Conservation (phyloP, 1,140 invertebrate species). For the Laupala kohalensis region DNA sequence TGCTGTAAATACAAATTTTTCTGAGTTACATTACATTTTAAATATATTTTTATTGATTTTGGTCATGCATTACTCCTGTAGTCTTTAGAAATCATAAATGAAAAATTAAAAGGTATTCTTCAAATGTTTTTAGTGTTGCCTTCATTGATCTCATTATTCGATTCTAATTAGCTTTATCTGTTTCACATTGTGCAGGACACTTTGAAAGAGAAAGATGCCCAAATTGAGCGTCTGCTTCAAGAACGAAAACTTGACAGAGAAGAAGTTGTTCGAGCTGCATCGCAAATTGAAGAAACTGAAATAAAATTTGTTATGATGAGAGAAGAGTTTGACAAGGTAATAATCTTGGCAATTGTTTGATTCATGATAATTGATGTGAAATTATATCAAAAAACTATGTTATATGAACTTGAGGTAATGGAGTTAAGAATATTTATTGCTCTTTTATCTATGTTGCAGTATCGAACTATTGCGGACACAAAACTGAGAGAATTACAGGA, state of each 20-base stretch:
- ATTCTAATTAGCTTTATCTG: no score
- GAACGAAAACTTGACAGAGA: slow-evolving; percentile 80
- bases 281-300: slow-evolving; percentile 54
- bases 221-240: slow-evolving; percentile 77
- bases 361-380: no score
- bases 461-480: slow-evolving; percentile 39
- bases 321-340: slow-evolving; percentile 37
- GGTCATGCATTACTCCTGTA: no score
- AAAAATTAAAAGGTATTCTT: no score
- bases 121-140: no score
- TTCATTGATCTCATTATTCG: no score
- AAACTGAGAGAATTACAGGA: slow-evolving; percentile 28
- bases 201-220: slow-evolving; percentile 82
- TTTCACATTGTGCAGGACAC: slow-evolving; percentile 63
- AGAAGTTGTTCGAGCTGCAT: slow-evolving; percentile 59
- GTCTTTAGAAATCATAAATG: no score
- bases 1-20: no score
- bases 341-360: background rate
- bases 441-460: slow-evolving; percentile 23
- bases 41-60: no score
- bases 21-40: no score
- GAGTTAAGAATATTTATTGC: background rate
- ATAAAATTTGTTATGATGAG: slow-evolving; percentile 32
- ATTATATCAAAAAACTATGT: background rate
- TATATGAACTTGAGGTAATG: background rate